Percentiles rank a stretch among this genome's conserved stretches.
phyloP scores from a whole-genome alignment of 1,140 invertebrate species.

The Danaus plexippus region DNA sequence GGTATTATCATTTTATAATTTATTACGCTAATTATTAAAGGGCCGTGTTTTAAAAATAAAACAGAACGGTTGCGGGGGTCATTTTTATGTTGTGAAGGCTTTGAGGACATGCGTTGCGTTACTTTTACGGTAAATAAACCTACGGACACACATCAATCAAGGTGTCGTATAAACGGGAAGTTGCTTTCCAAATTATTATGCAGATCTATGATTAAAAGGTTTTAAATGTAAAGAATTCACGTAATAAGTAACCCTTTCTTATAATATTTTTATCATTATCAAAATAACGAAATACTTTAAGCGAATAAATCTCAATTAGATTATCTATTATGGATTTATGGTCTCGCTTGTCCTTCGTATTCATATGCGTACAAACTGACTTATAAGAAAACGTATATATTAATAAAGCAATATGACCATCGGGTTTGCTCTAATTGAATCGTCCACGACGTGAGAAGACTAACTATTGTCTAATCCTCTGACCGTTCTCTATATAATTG shows the following conservation, averaged over 20 bases:
- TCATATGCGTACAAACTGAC: too few relatives aligned
- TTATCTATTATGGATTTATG: too few relatives aligned
- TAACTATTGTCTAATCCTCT: constrained; percentile 31
- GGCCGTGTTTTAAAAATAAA: constrained; percentile 63
- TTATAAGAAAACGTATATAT: constrained; percentile 1
- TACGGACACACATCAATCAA: constrained; percentile 67
- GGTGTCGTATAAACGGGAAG: constrained; percentile 63
- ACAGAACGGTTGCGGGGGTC: constrained; percentile 52
- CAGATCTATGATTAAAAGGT: constrained; percentile 64
- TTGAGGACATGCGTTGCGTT: constrained; percentile 58
- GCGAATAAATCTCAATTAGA: too few relatives aligned
- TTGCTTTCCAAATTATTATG: constrained; percentile 61
- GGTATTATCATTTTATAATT: constrained; percentile 71
- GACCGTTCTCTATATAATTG: constrained; percentile 46
- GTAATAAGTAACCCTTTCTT: constrained; percentile 29
- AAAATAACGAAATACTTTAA: too few relatives aligned
- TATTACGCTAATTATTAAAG: constrained; percentile 70
- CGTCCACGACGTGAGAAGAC: constrained; percentile 39
- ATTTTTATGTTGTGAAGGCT: constrained; percentile 50
- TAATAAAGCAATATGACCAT: constrained; percentile 42
- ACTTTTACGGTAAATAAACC: constrained; percentile 67
- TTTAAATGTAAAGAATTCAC: constrained; percentile 59
- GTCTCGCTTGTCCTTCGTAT: too few relatives aligned
- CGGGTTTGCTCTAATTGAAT: constrained; percentile 52
- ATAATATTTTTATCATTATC: constrained; percentile 25